Base-by-base conservation (phyloP, 2,797 vertebrate species). In the Nannoperca obscura region DNA sequence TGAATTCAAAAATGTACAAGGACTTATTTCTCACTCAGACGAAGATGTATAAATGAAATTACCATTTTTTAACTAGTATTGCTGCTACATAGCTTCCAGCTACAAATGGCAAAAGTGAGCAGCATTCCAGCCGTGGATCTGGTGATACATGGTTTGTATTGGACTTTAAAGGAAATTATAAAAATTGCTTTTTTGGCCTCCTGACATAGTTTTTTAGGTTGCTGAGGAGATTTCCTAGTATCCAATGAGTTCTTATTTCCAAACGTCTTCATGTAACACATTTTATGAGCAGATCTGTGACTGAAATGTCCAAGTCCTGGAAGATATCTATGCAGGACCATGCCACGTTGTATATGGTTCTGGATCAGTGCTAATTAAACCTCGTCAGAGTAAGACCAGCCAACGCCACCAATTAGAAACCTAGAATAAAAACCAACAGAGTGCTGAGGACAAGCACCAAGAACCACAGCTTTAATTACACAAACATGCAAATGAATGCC, bases 381-480 rank as follows among this genome's bases (percentile, higher is more conserved):
- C 34, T 55, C 4, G 11, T n/a, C 44, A 50, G 13, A 67, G 19
- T 44, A 17, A 14, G 14, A 14, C 27, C 15, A 24, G 5, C 34
- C 27, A 3, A 19, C 34, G 7, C n/a, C 38, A 50, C 52, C 1
- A 3, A 79, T 79, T 44, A 60, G 46, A 65, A n/a, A 22, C 49
- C 24, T 30, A 17, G 17, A 71, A 57, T 46, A 42, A 32, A 59
- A 80, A 73, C 24, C 50, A 74, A 1, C 38, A 46, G 20, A 55
- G 20, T 30, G 22, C 44, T 57, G 58, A 60, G 10, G 49, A 24
- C 27, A 54, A 7, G 14, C 44, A 54, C 14, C 15, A 10, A n/a
- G 50, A 74, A 15, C 27, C n/a, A 15, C 32, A n/a, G 32, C 59
- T 32, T 52, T 24, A 36, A 72, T 74, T 72, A 52, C 27, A 78